Base-by-base conservation (phyloP, 2,888 invertebrate species). In the Tenthredo mesomela region DNA sequence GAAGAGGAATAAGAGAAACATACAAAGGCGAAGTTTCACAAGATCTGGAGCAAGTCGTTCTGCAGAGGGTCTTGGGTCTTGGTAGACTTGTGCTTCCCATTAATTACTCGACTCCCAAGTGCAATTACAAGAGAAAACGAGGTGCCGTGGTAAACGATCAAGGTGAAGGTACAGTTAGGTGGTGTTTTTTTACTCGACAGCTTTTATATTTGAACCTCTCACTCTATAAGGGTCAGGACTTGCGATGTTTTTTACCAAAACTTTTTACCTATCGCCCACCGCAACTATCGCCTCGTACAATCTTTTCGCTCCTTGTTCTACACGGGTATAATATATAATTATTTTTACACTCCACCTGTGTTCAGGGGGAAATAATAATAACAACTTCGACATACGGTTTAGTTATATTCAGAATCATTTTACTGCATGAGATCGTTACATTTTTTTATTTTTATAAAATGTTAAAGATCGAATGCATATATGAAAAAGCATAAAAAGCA, bases 91-190 rank as follows among this genome's bases (percentile, higher is more conserved):
- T 33, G 47, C 33, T 50, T 50, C 67, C 33, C 29, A 33, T 54
- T 77, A 80, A 80, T 80, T 61, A 61, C 80, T 15, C 80, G 37
- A 58, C 80, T 37, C 54, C 25, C 37, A 37, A 65, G 40, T 40
- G 75, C 78, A 84, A 78, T 80, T 84, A 58, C 47, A 83, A 29
- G 18, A 50, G 77, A 18, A n/a, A 77, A 33, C 33, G 43, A 50
- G 83, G 84, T 82, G 85, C 70, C 61, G 78, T 43, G 50, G 84
- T 80, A 65, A 85, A 85, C 82, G 80, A 80, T 84, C 82, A 85
- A 85, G 84, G 85, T 84, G 77, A 84, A 86, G 80, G 84, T 80
- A 87, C 85, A 84, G 84, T 85, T 85, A 85, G n/a, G 77, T 54
- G 43, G 73, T 71, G 84, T 71, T 75, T 43, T 47, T 82, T 50